These are phyloP conservation scores for Prionailurus viverrinus DNA, from an alignment of 2,113 vertebrate genomes.

Conservation along the genomic window DNA sequence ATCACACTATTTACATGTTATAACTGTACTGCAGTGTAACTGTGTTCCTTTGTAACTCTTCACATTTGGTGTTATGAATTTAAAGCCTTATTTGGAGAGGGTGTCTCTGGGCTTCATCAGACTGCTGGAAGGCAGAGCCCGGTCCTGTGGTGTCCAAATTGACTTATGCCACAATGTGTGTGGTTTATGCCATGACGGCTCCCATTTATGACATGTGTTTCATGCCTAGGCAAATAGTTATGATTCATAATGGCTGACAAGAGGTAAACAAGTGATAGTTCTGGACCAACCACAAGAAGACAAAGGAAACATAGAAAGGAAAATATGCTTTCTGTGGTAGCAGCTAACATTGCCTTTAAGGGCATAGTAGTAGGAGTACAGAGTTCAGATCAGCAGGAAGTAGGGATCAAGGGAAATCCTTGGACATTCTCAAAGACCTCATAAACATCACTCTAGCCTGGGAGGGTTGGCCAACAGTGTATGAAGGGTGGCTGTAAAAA, in stretches of 20 bases:
- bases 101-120: neutral
- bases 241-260: conserved; percentile 6
- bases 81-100: neutral
- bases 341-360: neutral
- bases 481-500: neutral
- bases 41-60: neutral
- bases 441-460: neutral
- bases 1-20: neutral
- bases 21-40: neutral
- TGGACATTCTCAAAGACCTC: neutral
- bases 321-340: neutral
- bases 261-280: neutral
- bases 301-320: neutral
- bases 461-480: neutral
- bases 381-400: neutral
- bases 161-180: neutral
- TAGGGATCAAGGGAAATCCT: neutral
- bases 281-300: neutral
- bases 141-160: neutral
- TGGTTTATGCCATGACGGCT: neutral
- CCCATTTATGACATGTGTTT: neutral
- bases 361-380: neutral
- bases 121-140: neutral
- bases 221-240: neutral
- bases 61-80: neutral